Conservation (phyloP, 2,113 vertebrate species). For the Ancistrus triradiatus region DNA sequence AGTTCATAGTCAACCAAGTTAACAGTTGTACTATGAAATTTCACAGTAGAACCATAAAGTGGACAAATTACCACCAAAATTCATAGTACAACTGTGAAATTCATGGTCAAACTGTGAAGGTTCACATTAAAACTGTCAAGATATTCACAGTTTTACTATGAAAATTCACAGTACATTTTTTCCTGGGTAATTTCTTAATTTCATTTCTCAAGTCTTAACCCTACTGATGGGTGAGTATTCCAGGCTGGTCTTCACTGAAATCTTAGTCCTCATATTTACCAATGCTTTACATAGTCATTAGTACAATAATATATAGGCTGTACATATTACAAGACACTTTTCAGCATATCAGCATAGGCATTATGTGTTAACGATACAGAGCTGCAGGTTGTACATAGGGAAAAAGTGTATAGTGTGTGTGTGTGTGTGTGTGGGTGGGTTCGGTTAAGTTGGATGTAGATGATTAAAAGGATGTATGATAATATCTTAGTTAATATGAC, state of each 20-base stretch:
- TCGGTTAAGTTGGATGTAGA: conserved; percentile 8
- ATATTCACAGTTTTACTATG: no score
- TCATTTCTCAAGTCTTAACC: no score
- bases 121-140: no score
- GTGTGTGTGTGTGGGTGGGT: conserved; percentile 18
- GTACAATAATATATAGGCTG: conserved; percentile 62
- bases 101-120: no score
- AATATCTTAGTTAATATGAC: conserved; percentile 11
- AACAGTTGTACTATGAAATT: no score
- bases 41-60: no score
- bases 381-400: conserved; percentile 48
- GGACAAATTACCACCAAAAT: no score
- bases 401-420: conserved; percentile 21
- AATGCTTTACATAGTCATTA: conserved; percentile 65
- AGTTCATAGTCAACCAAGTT: no score
- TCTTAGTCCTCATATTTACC: conserved; percentile 39
- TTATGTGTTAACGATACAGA: conserved; percentile 54
- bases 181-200: no score
- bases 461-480: not conserved
- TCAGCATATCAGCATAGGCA: conserved; percentile 54
- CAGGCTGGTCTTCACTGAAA: conserved; percentile 47
- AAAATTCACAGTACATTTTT: no score
- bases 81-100: no score
- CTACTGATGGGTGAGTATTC: no score
- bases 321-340: conserved; percentile 63